Evolutionary conservation across 2,113 vertebrate genomes (phyloP).

Genomic region (Poicephalus gulielmi): DNA sequence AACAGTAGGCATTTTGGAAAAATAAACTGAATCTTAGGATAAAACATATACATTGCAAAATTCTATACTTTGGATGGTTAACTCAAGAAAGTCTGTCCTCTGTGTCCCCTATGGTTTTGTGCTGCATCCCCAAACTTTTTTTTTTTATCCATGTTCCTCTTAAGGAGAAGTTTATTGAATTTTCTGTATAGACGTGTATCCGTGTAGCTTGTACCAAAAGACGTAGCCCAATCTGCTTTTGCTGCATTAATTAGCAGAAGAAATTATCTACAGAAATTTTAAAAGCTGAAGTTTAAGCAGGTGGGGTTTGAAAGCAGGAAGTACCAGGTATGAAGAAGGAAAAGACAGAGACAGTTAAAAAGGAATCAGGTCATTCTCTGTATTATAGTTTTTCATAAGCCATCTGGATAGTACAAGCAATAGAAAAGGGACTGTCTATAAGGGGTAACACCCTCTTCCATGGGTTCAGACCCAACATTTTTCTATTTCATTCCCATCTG

Average conservation of each 20-base stretch:
- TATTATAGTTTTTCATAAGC: background rate
- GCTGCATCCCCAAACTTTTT: background rate
- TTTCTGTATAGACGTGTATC: background rate
- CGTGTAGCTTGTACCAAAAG: background rate
- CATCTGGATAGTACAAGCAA: background rate
- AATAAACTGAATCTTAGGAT: background rate
- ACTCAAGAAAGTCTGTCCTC: background rate
- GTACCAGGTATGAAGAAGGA: background rate
- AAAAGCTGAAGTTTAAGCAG: background rate
- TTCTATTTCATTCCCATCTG: background rate
- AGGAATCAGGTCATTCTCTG: background rate
- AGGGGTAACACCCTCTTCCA: background rate
- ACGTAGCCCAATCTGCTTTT: background rate
- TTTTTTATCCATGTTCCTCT: background rate
- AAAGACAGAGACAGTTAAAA: background rate
- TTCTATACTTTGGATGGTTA: background rate
- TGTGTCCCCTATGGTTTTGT: background rate
- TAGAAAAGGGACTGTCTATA: background rate
- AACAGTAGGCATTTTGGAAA: background rate
- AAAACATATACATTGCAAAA: background rate
- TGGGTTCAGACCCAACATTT: background rate
- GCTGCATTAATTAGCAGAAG: background rate
- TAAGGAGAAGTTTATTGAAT: background rate
- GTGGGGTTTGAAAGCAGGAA: background rate
- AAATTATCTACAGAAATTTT: background rate